Conservation (phyloP, 2,888 invertebrate species). For the Thymelicus lineola region DNA sequence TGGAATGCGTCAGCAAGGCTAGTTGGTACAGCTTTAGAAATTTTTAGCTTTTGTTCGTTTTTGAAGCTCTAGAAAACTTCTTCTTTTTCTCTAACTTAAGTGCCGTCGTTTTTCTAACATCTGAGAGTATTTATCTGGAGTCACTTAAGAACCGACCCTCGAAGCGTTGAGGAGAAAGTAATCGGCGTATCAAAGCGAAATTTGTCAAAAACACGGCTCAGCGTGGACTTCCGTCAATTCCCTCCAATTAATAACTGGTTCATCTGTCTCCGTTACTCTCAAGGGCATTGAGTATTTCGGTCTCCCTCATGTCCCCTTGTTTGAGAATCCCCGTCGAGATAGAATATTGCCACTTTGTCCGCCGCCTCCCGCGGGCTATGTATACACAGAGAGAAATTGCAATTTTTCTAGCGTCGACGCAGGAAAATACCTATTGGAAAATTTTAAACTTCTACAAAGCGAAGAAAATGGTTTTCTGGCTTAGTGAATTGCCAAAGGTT, state of each 20-base stretch:
- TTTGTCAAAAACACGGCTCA: slow-evolving; percentile 83
- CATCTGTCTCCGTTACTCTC: slow-evolving; percentile 55
- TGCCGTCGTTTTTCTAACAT: slow-evolving; percentile 46
- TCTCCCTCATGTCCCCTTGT: slow-evolving; percentile 76
- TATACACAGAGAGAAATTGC: slow-evolving; percentile 74
- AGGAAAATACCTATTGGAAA: slow-evolving; percentile 64
- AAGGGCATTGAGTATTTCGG: slow-evolving; percentile 44
- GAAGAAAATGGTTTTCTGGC: slow-evolving; percentile 48
- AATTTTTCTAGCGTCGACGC: slow-evolving; percentile 69
- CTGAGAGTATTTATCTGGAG: slow-evolving; percentile 58
- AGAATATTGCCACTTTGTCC: slow-evolving; percentile 85
- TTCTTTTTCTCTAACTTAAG: slow-evolving; percentile 28
- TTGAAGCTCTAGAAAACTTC: not conserved
- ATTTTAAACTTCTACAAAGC: slow-evolving; percentile 62
- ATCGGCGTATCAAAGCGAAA: slow-evolving; percentile 83
- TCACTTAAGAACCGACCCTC: slow-evolving; percentile 66
- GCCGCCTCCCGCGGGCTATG: slow-evolving; percentile 76
- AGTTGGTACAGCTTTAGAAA: no score
- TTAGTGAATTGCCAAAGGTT: slow-evolving; percentile 46
- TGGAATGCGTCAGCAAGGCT: no score
- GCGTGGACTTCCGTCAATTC: slow-evolving; percentile 83
- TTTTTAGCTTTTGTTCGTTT: not conserved
- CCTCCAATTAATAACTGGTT: slow-evolving; percentile 81
- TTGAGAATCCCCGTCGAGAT: slow-evolving; percentile 82
- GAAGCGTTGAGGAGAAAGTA: slow-evolving; percentile 80